Conservation (phyloP, 1,140 invertebrate species). For the Luehdorfia chinensis region DNA sequence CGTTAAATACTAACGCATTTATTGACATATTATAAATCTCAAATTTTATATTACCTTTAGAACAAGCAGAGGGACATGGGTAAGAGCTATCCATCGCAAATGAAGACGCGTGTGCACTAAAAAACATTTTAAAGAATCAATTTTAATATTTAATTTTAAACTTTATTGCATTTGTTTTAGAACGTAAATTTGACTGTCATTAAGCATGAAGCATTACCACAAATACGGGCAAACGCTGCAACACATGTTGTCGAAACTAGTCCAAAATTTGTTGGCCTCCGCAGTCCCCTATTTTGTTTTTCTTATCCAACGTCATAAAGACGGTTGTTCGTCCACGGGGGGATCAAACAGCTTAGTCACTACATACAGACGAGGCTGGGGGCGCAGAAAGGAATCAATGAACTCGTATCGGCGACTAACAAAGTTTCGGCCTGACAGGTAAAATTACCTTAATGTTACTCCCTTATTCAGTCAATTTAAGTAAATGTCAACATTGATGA, state of each 20-base stretch:
- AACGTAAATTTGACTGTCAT: not conserved
- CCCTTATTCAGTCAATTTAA: slow-evolving; percentile 6
- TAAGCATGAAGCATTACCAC: slow-evolving; percentile 7
- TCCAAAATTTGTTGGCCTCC: slow-evolving; percentile 1
- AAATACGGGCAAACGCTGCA: slow-evolving; percentile 15
- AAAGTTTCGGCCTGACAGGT: slow-evolving; percentile 13
- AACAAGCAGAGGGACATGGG: not conserved
- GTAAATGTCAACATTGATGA: not conserved
- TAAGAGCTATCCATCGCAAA: slow-evolving; percentile 7
- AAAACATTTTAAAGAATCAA: slow-evolving; percentile 15
- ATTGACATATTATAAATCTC: too few relatives aligned
- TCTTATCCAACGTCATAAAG: too few relatives aligned
- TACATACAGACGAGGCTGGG: slow-evolving; percentile 6
- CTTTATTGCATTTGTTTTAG: not conserved
- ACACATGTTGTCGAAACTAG: slow-evolving; percentile 8
- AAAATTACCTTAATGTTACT: slow-evolving; percentile 13
- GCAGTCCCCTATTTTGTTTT: too few relatives aligned
- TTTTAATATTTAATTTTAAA: not conserved
- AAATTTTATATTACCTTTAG: not conserved
- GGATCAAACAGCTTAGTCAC: not conserved
- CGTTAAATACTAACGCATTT: too few relatives aligned
- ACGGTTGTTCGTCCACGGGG: too few relatives aligned
- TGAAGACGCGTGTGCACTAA: slow-evolving; percentile 15
- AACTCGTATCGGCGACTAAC: slow-evolving; percentile 13
- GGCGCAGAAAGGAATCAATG: slow-evolving; percentile 15